Base-by-base conservation (phyloP, 2,797 vertebrate genomes). In the Manis javanica region DNA sequence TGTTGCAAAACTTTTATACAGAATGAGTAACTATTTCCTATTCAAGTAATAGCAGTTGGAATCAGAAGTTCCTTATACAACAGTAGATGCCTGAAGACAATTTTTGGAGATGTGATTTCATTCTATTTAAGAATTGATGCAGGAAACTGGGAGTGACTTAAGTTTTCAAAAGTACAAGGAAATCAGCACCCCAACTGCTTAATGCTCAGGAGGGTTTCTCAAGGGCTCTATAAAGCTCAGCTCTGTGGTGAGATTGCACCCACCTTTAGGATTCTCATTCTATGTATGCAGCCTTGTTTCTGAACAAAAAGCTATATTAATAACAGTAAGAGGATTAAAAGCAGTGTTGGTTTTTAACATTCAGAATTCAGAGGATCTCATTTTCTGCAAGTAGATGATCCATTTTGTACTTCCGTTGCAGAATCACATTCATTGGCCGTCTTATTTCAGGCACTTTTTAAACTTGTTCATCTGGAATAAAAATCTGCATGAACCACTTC, bases 361-460 rank as follows among this genome's bases (percentile, higher is more conserved):
- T 98, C 98, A 98, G 75, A 96, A 96, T 97, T 98, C 97, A 88
- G 96, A 97, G 97, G 97, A 91, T 96, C 93, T 97, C 81, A 85
- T 88, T 98, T 91, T 97, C 96, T 98, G 97, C 81, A 96, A 93
- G 92, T 91, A 59, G 96, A 96, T 94, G 97, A 96, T 98, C 88
- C 78, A 37, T 77, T 95, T 91, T 96, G 87, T 87, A 77, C 96
- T 94, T 97, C 53, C 77, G 91, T 85, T 87, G 95, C 26, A 97
- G 96, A 97, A 98, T 98, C 98, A 98, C 98, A 98, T 98, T 98
- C 98, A 93, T 75, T 96, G 96, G 98, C 98, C 98, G 97, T 98
- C 98, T 98, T 98, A 97, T 97, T 98, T 98, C 98, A 99, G 98
- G 98, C 98, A 99, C 98, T 99, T 99, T 91, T 96, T 92, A 97